Conservation (phyloP, 2,888 invertebrate genomes). For the Ariolimax columbianus region DNA sequence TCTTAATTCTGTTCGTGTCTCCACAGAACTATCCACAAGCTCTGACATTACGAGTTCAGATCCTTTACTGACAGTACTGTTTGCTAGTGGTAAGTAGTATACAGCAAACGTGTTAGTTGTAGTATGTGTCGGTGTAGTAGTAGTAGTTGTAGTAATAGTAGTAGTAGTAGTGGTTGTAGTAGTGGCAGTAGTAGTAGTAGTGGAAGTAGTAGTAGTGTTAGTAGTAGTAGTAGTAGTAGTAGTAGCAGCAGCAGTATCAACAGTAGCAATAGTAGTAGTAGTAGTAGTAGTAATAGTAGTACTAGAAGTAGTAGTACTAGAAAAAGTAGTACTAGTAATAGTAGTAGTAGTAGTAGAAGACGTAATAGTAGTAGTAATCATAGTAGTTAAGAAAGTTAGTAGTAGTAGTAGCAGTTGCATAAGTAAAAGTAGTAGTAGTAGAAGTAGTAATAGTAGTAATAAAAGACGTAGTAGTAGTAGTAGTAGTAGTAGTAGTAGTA, state of each 20-base stretch:
- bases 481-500: conserved; percentile 3
- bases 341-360: conserved; percentile 6
- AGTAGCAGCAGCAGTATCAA: neutral
- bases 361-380: neutral
- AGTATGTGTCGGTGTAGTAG: neutral
- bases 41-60: too few relatives aligned
- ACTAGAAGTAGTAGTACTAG: neutral
- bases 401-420: too few relatives aligned
- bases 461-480: neutral
- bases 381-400: too few relatives aligned
- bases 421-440: too few relatives aligned
- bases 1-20: too few relatives aligned
- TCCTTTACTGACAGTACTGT: too few relatives aligned
- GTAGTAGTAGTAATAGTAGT: neutral
- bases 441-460: neutral
- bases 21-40: too few relatives aligned
- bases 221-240: neutral
- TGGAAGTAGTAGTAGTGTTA: too few relatives aligned
- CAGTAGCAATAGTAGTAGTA: neutral
- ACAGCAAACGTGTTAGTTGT: neutral
- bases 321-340: neutral
- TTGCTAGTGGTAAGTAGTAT: too few relatives aligned
- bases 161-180: neutral
- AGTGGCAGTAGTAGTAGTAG: too few relatives aligned
- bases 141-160: neutral